Percentiles rank a stretch among this genome's conserved stretches.
phyloP scores from a whole-genome alignment of 2,113 vertebrate species.

The Progne subis region DNA sequence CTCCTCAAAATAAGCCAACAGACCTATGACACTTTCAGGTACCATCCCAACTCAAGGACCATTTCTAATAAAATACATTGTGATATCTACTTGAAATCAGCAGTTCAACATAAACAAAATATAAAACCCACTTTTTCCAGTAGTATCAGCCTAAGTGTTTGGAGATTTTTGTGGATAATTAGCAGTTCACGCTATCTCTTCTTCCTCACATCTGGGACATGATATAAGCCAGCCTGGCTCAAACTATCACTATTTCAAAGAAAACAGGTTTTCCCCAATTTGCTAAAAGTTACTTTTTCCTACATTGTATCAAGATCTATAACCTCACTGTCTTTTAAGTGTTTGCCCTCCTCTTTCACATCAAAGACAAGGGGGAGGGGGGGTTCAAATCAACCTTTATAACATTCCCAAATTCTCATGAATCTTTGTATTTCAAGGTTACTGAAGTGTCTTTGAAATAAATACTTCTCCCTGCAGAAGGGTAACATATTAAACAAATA shows the following conservation, averaged over 20 bases:
- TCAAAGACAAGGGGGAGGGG: background rate
- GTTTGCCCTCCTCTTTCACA: background rate
- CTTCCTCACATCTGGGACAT: background rate
- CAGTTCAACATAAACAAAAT: background rate
- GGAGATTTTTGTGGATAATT: background rate
- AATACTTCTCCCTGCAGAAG: background rate
- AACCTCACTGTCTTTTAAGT: background rate
- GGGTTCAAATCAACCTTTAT: background rate
- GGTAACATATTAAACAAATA: background rate
- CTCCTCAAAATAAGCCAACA: background rate
- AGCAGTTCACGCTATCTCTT: background rate
- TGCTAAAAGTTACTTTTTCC: background rate
- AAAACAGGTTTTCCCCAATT: background rate
- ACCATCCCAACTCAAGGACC: background rate
- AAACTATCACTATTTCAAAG: background rate
- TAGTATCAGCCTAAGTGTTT: background rate
- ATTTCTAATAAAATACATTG: background rate
- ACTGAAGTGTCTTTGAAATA: background rate
- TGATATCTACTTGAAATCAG: background rate
- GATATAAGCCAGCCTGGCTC: background rate
- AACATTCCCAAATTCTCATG: background rate
- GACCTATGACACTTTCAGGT: background rate
- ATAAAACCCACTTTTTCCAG: background rate
- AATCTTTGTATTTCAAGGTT: background rate
- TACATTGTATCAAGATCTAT: background rate